These are phyloP conservation scores for Gorilla gorilla DNA, from an alignment of 2,113 vertebrate species.

Conservation along the genomic window DNA sequence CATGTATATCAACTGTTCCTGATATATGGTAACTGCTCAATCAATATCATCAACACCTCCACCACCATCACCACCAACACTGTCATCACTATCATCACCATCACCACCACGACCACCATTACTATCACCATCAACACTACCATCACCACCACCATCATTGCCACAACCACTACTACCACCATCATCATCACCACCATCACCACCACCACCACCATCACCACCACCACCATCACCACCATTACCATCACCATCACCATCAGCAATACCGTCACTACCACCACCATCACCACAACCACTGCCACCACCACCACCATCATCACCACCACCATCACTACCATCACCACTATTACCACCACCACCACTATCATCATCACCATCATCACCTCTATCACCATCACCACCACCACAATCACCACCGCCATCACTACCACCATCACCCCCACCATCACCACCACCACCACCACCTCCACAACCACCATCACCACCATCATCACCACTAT, in stretches of 20 bases:
- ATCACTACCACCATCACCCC: rapidly evolving
- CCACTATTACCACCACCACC: rapidly evolving
- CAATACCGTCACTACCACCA: rapidly evolving
- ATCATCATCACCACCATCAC: rapidly evolving
- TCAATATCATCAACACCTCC: not conserved
- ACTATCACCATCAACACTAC: not conserved
- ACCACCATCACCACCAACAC: too few species aligned
- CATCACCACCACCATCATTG: rapidly evolving
- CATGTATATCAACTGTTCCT: not conserved
- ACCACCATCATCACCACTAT: rapidly evolving
- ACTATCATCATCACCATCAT: rapidly evolving
- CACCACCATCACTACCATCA: rapidly evolving
- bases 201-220: rapidly evolving
- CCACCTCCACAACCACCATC: rapidly evolving
- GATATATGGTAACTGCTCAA: not conserved
- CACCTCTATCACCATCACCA: rapidly evolving
- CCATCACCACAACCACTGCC: rapidly evolving
- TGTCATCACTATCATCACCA: rapidly evolving
- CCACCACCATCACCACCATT: rapidly evolving
- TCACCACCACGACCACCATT: rapidly evolving
- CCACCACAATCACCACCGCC: rapidly evolving
- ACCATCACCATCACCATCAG: rapidly evolving
- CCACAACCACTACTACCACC: rapidly evolving
- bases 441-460: rapidly evolving
- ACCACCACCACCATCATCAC: rapidly evolving